phyloP scores from a whole-genome alignment of 2,113 vertebrate species.

The Murina feae region DNA sequence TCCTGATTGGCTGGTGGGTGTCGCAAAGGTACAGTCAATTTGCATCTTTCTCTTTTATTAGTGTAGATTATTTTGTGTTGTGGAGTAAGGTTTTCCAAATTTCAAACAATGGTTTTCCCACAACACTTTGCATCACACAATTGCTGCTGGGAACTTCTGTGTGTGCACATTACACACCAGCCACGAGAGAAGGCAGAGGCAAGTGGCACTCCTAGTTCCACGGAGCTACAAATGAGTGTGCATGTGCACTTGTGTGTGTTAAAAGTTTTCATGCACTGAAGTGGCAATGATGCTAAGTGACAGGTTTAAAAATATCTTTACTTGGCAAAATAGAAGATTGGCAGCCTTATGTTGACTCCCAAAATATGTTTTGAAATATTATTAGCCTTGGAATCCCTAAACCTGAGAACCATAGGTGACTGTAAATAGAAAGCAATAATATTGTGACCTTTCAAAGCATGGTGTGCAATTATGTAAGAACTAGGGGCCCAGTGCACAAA shows the following conservation, averaged over 20 bases:
- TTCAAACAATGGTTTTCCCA: background rate
- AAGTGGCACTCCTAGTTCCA: background rate
- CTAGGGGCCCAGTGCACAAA: no score
- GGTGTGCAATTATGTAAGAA: background rate
- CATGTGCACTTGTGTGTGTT: background rate
- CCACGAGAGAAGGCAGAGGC: background rate
- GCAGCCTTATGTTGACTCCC: background rate
- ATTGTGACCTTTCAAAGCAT: background rate
- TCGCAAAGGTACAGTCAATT: no score
- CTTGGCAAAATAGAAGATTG: background rate
- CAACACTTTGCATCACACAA: background rate
- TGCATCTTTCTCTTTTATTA: no score
- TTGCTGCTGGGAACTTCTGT: background rate
- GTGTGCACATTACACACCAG: background rate
- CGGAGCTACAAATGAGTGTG: background rate
- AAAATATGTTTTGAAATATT: constrained; percentile 30
- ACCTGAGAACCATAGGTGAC: background rate
- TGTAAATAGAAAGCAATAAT: background rate
- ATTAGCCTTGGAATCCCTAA: background rate
- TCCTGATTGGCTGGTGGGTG: no score
- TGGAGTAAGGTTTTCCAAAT: background rate
- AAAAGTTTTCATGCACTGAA: background rate
- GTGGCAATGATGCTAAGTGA: background rate
- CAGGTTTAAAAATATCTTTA: background rate
- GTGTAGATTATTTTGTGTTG: background rate